Evolutionary conservation across 30 jellyfish, hydroid and myxozoan genomes (phyloP).

Genomic region (Morbakka virulenta): DNA sequence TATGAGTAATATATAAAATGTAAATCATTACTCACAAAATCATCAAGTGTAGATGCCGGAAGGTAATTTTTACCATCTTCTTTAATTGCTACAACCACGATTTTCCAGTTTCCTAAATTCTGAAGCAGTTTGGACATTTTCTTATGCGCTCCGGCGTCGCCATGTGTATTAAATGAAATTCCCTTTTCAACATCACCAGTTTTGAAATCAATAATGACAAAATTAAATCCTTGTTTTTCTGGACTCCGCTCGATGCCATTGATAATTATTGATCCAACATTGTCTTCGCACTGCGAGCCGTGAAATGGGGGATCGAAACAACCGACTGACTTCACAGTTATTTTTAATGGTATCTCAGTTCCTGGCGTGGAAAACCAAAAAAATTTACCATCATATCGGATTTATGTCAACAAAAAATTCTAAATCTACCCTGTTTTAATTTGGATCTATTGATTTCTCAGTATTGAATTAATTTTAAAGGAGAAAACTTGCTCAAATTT

Average conservation of each 20-base stretch:
- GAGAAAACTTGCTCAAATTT: too few species aligned
- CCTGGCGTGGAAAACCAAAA: too few species aligned
- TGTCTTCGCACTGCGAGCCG: constrained; percentile 92
- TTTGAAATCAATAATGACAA: constrained; percentile 80
- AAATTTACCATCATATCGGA: too few species aligned
- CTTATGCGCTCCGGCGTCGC: constrained; percentile 95
- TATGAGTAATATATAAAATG: not conserved
- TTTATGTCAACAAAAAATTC: too few species aligned
- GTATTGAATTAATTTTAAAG: too few species aligned
- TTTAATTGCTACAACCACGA: constrained; percentile 74
- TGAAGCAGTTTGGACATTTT: constrained; percentile 59
- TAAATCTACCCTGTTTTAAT: too few species aligned
- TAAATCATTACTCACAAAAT: constrained; percentile 76
- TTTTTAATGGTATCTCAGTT: constrained; percentile 18
- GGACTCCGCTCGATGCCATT: constrained; percentile 88
- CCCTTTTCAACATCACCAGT: constrained; percentile 79
- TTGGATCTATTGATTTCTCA: too few species aligned
- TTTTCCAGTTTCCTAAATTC: constrained; percentile 83
- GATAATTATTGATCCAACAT: constrained; percentile 84
- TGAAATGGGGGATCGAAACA: constrained; percentile 97
- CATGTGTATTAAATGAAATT: constrained; percentile 82
- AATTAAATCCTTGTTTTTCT: constrained; percentile 85
- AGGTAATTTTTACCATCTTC: constrained; percentile 87
- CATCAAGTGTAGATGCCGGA: constrained; percentile 70
- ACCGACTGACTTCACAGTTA: constrained; percentile 74